Evolutionary conservation across 2,113 vertebrate genomes (phyloP).

Genomic region (Perca flavescens): DNA sequence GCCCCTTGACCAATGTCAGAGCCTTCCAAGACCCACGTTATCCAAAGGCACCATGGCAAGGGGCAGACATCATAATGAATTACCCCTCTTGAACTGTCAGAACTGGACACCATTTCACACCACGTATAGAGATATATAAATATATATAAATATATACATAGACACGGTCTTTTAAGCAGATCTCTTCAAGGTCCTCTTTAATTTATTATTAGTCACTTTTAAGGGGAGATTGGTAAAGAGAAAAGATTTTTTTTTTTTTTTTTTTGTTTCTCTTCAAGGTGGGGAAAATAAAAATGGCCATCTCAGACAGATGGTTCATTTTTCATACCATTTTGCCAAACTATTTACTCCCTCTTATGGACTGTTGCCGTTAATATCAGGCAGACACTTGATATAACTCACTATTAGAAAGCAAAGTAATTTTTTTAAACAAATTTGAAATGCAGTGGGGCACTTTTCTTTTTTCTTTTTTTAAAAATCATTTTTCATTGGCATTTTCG

Average conservation of each 20-base stretch:
- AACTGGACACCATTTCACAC: conserved; percentile 80
- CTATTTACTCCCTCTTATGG: conserved; percentile 68
- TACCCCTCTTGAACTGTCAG: conserved; percentile 65
- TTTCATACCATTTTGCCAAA: conserved; percentile 80
- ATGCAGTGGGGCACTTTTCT: conserved; percentile 69
- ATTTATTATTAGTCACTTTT: conserved; percentile 86
- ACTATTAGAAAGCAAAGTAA: conserved; percentile 41
- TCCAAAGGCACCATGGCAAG: conserved; percentile 44
- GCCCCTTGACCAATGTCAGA: conserved; percentile 54
- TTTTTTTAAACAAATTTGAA: conserved; percentile 62
- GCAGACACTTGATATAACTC: conserved; percentile 49
- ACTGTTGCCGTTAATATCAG: conserved; percentile 64
- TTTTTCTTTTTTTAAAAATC: not conserved
- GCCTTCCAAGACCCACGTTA: conserved; percentile 40
- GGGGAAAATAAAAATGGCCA: conserved; percentile 54
- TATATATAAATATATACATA: conserved; percentile 83
- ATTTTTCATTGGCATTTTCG: conserved; percentile 69
- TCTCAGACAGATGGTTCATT: conserved; percentile 58
- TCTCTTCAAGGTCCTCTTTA: conserved; percentile 83
- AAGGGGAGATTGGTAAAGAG: conserved; percentile 72
- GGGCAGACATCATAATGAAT: conserved; percentile 61
- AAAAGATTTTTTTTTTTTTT: conserved; percentile 58
- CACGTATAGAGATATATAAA: conserved; percentile 82
- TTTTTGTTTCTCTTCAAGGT: conserved; percentile 50
- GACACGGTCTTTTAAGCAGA: conserved; percentile 83